Conservation (phyloP, 2,113 vertebrate genomes). For the Chaetodon trifascialis region DNA sequence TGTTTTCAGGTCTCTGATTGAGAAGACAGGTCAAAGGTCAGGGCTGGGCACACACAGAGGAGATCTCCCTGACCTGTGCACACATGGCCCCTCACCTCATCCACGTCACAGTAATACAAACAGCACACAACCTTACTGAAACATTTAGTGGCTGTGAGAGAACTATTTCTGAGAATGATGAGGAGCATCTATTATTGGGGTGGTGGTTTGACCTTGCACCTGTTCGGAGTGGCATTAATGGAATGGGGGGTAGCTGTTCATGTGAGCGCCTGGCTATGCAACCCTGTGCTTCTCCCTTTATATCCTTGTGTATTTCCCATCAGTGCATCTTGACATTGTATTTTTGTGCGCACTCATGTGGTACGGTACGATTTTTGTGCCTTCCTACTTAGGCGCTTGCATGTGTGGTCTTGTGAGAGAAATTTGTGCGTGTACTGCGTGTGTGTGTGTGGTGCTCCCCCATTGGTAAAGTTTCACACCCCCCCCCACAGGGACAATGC, state of each 20-base stretch:
- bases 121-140: conserved; percentile 62
- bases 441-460: conserved; percentile 59
- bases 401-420: conserved; percentile 42
- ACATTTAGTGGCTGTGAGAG: conserved; percentile 69
- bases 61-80: conserved; percentile 62
- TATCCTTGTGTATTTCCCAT: conserved; percentile 50
- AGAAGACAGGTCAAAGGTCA: conserved; percentile 61
- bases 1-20: conserved; percentile 49
- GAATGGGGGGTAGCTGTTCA: conserved; percentile 39
- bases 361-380: background rate
- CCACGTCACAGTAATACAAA: conserved; percentile 66
- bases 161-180: conserved; percentile 77
- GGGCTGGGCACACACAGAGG: conserved; percentile 61
- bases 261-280: conserved; percentile 31
- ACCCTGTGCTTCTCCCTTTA: conserved; percentile 19
- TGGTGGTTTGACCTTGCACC: conserved; percentile 79
- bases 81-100: conserved; percentile 69
- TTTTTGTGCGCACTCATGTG: conserved; percentile 22
- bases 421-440: conserved; percentile 5
- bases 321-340: conserved; percentile 33
- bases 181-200: conserved; percentile 76
- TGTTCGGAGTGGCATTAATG: conserved; percentile 72
- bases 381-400: conserved; percentile 20
- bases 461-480: conserved; percentile 72
- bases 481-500: conserved; percentile 74